Evolutionary conservation across 2,113 vertebrate genomes (phyloP).

Genomic region (Stegostoma tigrinum): DNA sequence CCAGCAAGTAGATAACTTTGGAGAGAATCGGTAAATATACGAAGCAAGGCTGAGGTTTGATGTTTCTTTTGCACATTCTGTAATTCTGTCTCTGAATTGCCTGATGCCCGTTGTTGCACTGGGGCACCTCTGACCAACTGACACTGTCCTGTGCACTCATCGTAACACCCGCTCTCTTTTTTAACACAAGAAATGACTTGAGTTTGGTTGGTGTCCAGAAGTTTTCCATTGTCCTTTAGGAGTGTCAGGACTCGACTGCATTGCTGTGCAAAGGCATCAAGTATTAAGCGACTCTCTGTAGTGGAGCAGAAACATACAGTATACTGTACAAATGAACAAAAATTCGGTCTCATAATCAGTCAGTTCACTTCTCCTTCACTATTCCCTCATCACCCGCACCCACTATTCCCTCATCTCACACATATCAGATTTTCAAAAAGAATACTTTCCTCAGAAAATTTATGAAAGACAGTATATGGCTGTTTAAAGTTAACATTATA

Average conservation of each 20-base stretch:
- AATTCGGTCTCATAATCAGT: background rate
- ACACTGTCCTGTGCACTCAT: slow-evolving; percentile 61
- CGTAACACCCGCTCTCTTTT: slow-evolving; percentile 69
- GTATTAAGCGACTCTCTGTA: slow-evolving; percentile 87
- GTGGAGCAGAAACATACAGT: slow-evolving; percentile 37
- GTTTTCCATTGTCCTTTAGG: slow-evolving; percentile 84
- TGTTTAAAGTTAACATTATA: background rate
- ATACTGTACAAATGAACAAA: background rate
- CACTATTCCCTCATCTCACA: too few species aligned
- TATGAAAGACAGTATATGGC: background rate
- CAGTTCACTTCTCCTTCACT: background rate
- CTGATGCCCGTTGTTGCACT: slow-evolving; percentile 68
- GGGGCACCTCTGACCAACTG: slow-evolving; percentile 63
- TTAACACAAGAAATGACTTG: slow-evolving; percentile 77
- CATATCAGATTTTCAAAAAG: background rate
- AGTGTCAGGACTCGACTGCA: slow-evolving; percentile 95
- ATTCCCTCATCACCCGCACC: background rate
- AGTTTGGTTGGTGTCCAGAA: slow-evolving; percentile 72
- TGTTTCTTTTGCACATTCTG: slow-evolving; percentile 84
- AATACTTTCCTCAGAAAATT: background rate
- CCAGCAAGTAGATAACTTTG: slow-evolving; percentile 90
- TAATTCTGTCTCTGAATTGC: slow-evolving; percentile 71
- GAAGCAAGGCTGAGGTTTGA: slow-evolving; percentile 85
- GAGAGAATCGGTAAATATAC: slow-evolving; percentile 92
- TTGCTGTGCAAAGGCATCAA: slow-evolving; percentile 95